Evolutionary conservation across 1,140 invertebrate genomes (phyloP), one percentile per base, ranked within the genome.

Genomic region (Stratiolaelaps scimitus): DNA sequence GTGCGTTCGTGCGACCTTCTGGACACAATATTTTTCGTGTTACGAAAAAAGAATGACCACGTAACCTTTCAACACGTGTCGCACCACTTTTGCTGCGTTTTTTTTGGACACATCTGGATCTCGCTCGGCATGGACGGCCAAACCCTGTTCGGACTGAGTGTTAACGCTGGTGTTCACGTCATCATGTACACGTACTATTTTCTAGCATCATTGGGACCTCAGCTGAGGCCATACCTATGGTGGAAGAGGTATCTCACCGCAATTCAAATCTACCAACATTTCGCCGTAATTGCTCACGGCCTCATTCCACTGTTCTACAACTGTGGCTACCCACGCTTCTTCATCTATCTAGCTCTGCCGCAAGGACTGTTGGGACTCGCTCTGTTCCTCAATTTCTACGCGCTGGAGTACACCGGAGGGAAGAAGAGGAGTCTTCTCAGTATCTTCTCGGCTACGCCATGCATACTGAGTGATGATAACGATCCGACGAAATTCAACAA

Each of bases 1-100:
- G 93, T 91, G 29, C 96, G 96, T 76, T 80, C 90, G 23, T 75
- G 96, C 20, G 92, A 97, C 76, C 91, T 97, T 75, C 83, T 86
- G 70, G 92, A 96, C 75, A 95, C 92, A 0, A 81, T 88, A 70
- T 92, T 92, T 79, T 89, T 92, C 70, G 90, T 92, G 66, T 73
- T 92, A 34, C 80, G 89, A 40, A 91, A 92, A 74, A 92, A 92
- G 72, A 83, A 85, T 66, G 84, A 84, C 68, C 89, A 92, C 75
- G 75, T 93, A 64, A 89, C 86, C 10, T 92, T 92, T 76, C 79
- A 92, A 2, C 89, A 93, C 69, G 84, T 92, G 0, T 92, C 92
- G 72, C 90, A 93, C 75, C 89, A 92, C 73, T 88, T 88, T 64
- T 84, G 88, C 72, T 74, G 47, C 69, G 71, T 69, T 23, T 60